phyloP scores from a whole-genome alignment of 2,797 vertebrate species.

The Pantherophis vulpinus region DNA sequence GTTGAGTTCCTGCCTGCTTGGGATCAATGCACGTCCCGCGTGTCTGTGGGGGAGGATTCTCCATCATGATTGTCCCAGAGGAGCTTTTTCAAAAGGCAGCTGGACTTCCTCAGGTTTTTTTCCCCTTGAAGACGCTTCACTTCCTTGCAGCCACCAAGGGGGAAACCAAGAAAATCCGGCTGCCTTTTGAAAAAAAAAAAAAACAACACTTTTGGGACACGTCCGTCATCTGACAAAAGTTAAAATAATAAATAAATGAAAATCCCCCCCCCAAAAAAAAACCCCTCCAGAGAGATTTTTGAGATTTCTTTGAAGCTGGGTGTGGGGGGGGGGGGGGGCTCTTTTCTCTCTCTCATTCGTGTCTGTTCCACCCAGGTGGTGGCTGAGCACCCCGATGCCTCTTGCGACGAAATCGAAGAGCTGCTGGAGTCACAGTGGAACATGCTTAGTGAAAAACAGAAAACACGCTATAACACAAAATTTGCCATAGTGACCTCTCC shows the following conservation, averaged over 20 bases:
- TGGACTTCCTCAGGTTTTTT: neutral
- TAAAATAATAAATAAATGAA: neutral
- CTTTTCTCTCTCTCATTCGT: neutral
- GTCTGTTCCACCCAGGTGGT: slow-evolving; percentile 67
- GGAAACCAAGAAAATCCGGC: too few relatives aligned
- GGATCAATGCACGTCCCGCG: neutral
- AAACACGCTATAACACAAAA: slow-evolving; percentile 78
- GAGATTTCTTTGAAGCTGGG: too few relatives aligned
- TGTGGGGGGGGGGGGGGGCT: too few relatives aligned
- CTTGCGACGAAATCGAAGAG: slow-evolving; percentile 78
- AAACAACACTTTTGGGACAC: neutral
- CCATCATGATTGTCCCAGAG: too few relatives aligned
- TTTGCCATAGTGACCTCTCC: slow-evolving; percentile 76
- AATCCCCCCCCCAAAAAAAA: too few relatives aligned
- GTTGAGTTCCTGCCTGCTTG: neutral
- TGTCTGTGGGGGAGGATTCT: too few relatives aligned
- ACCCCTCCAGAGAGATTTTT: too few relatives aligned
- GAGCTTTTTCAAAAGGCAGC: neutral
- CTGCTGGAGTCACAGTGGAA: slow-evolving; percentile 81
- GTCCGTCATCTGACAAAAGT: neutral
- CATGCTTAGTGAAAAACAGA: slow-evolving; percentile 81
- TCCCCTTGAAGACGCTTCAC: neutral
- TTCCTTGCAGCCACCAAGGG: neutral
- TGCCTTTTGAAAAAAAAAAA: neutral
- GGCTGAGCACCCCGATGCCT: slow-evolving; percentile 78